Conservation (phyloP, 2,113 vertebrate species). For the Oophaga pumilio region DNA sequence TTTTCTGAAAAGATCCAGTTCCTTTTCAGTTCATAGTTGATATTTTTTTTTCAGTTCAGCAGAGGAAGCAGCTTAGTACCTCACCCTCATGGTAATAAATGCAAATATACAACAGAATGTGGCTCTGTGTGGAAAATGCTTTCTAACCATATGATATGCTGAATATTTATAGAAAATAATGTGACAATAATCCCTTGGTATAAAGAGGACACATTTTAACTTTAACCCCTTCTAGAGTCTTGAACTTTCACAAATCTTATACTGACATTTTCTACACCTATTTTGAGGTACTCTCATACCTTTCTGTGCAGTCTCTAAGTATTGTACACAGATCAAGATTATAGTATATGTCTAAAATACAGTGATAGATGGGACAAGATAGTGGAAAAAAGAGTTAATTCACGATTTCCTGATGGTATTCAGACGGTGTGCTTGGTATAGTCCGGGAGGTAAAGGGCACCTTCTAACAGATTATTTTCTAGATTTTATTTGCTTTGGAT, state of each 20-base stretch:
- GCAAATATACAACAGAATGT: slow-evolving; percentile 15
- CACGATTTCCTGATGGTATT: background rate
- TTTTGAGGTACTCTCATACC: background rate
- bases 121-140: background rate
- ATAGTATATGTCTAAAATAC: background rate
- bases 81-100: slow-evolving; percentile 11
- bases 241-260: background rate
- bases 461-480: too few relatives aligned
- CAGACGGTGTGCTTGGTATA: background rate
- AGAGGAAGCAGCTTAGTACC: slow-evolving; percentile 8
- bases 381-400: background rate
- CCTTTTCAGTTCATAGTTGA: background rate
- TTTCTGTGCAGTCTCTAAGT: background rate
- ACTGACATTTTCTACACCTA: background rate
- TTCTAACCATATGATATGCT: background rate
- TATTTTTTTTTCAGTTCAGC: slow-evolving; percentile 7
- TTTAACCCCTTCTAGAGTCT: background rate
- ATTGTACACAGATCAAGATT: background rate
- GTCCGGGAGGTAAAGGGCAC: background rate
- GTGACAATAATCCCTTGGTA: slow-evolving; percentile 12
- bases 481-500: too few relatives aligned
- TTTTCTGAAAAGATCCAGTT: background rate
- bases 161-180: slow-evolving; percentile 19
- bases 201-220: background rate
- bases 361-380: background rate